Conservation (phyloP, 2,797 vertebrate species). For the Chiloscyllium punctatum region DNA sequence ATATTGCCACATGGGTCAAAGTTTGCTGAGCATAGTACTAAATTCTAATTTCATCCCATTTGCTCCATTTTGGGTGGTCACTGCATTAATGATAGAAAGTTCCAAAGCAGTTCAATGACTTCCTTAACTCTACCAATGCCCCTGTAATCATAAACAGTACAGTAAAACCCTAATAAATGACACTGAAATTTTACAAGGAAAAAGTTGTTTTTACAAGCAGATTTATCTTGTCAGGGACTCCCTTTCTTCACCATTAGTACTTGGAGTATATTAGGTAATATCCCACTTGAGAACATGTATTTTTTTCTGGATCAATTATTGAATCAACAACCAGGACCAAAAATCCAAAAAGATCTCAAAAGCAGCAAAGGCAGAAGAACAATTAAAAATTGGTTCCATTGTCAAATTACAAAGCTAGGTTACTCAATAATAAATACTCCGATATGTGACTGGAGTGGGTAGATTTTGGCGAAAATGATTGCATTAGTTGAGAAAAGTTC, state of each 20-base stretch:
- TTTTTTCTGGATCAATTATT: background rate
- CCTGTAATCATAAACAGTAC: conserved; percentile 21
- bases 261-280: background rate
- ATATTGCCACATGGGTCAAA: conserved; percentile 69
- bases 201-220: conserved; percentile 11
- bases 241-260: background rate
- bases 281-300: background rate
- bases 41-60: conserved; percentile 35
- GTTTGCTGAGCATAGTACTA: conserved; percentile 52
- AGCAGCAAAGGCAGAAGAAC: background rate
- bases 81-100: background rate
- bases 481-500: background rate
- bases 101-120: background rate
- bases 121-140: background rate
- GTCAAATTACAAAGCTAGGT: background rate
- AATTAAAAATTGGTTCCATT: background rate
- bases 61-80: conserved; percentile 30
- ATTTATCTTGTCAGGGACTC: conserved; percentile 23
- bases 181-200: background rate
- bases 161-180: conserved; percentile 31
- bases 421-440: background rate
- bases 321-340: background rate
- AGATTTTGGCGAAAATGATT: background rate
- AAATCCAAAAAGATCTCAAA: background rate
- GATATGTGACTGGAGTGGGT: background rate